Conservation (phyloP, 1,140 invertebrate species). For the Harpegnathos saltator region DNA sequence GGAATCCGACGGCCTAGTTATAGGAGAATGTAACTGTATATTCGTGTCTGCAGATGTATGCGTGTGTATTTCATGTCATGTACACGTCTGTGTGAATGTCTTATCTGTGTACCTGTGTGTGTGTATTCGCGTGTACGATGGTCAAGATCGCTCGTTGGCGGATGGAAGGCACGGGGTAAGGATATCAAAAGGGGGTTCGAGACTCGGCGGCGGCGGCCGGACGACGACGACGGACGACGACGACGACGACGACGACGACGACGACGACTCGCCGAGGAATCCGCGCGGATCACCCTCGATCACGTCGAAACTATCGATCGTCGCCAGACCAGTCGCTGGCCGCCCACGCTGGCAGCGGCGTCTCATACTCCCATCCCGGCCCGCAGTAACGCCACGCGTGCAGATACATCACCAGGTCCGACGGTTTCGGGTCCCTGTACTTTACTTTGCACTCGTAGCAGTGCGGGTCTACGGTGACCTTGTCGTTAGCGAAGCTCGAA, state of each 20-base stretch:
- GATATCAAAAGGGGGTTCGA: slow-evolving; percentile 80
- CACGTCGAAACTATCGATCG: slow-evolving; percentile 81
- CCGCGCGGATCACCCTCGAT: slow-evolving; percentile 37
- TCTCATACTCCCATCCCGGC: slow-evolving; percentile 95
- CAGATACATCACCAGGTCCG: slow-evolving; percentile 97
- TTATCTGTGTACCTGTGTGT: neutral
- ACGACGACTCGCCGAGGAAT: slow-evolving; percentile 41
- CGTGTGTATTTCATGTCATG: too few relatives aligned
- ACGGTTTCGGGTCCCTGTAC: slow-evolving; percentile 95
- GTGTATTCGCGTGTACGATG: slow-evolving; percentile 62
- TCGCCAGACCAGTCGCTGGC: slow-evolving; percentile 91
- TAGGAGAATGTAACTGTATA: slow-evolving; percentile 33
- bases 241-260: slow-evolving; percentile 16
- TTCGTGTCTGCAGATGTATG: neutral
- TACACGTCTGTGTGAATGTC: neutral
- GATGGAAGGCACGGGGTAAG: slow-evolving; percentile 85
- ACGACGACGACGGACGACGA: slow-evolving; percentile 23
- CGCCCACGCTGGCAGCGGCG: slow-evolving; percentile 95
- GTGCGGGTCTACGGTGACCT: slow-evolving; percentile 93
- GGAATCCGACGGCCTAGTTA: slow-evolving; percentile 65
- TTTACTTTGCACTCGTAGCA: slow-evolving; percentile 97
- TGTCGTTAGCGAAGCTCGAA: slow-evolving; percentile 89
- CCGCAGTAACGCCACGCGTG: slow-evolving; percentile 97
- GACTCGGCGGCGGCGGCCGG: slow-evolving; percentile 36
- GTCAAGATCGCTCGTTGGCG: slow-evolving; percentile 75